These are phyloP conservation scores for Arctopsyche grandis DNA, from an alignment of 1,140 invertebrate species.

Conservation along the genomic window DNA sequence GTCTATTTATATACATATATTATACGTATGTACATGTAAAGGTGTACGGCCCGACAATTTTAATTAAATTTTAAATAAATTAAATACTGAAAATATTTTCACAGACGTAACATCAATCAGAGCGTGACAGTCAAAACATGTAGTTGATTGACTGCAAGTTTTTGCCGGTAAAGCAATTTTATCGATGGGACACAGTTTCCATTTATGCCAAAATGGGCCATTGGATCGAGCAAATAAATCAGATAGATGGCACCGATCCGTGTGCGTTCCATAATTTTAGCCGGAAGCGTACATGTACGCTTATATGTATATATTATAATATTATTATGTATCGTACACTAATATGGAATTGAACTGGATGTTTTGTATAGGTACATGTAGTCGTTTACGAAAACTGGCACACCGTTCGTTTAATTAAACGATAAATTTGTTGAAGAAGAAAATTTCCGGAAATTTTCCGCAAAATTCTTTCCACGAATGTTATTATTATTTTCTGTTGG, in stretches of 20 bases:
- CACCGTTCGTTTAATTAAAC: too few species aligned
- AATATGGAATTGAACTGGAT: too few species aligned
- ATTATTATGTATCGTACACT: too few species aligned
- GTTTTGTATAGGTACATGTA: too few species aligned
- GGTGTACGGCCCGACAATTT: neutral
- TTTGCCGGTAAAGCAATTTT: conserved; percentile 16
- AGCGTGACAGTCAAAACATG: neutral
- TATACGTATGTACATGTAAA: neutral
- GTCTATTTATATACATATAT: neutral
- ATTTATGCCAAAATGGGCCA: conserved; percentile 24
- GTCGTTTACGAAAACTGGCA: too few species aligned
- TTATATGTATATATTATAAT: too few species aligned
- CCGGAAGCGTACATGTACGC: neutral
- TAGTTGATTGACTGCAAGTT: conserved; percentile 21
- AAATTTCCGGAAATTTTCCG: neutral
- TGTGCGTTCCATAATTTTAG: conserved; percentile 17
- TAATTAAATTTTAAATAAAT: too few species aligned
- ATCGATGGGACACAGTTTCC: conserved; percentile 10
- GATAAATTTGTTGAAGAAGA: too few species aligned
- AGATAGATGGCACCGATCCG: conserved; percentile 18
- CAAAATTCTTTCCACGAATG: neutral
- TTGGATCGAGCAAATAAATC: conserved; percentile 6
- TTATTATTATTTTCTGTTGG: neutral
- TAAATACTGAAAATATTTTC: neutral
- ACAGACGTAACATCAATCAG: conserved; percentile 3